A percentile compares a stretch with the other conserved stretches of the same genome.
These are phyloP conservation scores for Netelia melanura DNA, from an alignment of 2,888 invertebrate genomes.

Conservation along the genomic window DNA sequence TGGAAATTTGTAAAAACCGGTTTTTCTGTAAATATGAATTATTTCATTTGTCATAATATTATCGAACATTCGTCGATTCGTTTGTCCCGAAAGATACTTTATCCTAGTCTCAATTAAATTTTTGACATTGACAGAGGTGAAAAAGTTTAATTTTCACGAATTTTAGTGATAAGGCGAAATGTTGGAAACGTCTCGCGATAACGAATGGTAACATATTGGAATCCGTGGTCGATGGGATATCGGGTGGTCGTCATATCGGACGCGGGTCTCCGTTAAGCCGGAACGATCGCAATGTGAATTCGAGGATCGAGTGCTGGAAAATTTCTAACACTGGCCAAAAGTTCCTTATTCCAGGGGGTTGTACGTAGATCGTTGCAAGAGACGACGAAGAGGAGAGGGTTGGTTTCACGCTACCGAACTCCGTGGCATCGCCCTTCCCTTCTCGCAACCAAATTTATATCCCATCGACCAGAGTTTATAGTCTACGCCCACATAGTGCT, in stretches of 20 bases:
- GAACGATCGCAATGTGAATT: constrained; percentile 53
- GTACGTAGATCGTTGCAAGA: constrained; percentile 22
- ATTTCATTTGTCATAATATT: too few species aligned
- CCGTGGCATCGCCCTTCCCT: constrained; percentile 38
- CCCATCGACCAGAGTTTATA: constrained; percentile 61
- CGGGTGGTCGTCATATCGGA: constrained; percentile 19
- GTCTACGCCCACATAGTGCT: constrained; percentile 43
- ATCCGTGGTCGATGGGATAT: constrained; percentile 11
- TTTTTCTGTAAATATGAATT: too few species aligned
- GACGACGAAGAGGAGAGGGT: neutral
- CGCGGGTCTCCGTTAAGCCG: constrained; percentile 44
- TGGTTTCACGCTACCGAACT: constrained; percentile 55
- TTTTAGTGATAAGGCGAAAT: neutral
- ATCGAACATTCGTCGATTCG: too few species aligned
- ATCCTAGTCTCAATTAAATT: too few species aligned
- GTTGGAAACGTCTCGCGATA: constrained; percentile 5
- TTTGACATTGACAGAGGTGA: neutral
- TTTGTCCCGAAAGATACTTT: too few species aligned
- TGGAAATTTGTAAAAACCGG: too few species aligned
- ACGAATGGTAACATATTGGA: constrained; percentile 28
- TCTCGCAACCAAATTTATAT: constrained; percentile 64
- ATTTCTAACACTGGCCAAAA: constrained; percentile 41
- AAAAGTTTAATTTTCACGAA: neutral
- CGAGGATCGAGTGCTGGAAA: constrained; percentile 52
- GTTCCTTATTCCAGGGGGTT: constrained; percentile 34